These are phyloP conservation scores for Melanerpes aurifrons DNA, from an alignment of 2,113 vertebrate genomes.

Conservation along the genomic window DNA sequence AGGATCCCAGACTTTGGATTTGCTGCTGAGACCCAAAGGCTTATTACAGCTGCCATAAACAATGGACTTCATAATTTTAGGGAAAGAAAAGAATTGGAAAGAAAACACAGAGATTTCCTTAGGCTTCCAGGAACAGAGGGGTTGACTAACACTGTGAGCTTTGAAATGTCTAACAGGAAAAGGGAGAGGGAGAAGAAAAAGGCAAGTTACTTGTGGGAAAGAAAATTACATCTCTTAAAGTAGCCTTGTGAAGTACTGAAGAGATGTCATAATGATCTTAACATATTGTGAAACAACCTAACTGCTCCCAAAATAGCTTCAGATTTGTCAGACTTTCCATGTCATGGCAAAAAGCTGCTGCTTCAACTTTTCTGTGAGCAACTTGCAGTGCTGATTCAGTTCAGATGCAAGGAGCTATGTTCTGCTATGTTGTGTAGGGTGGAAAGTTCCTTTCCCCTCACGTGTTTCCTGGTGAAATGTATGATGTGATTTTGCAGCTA, in stretches of 20 bases:
- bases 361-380: background rate
- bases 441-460: background rate
- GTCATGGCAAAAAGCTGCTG: background rate
- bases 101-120: background rate
- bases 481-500: background rate
- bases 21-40: background rate
- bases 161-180: background rate
- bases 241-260: background rate
- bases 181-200: rapidly evolving
- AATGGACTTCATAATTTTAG: background rate
- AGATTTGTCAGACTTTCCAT: background rate
- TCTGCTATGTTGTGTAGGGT: background rate
- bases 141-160: background rate
- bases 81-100: background rate
- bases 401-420: background rate
- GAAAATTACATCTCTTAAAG: background rate
- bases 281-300: background rate
- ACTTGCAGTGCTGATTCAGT: background rate
- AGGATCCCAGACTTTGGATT: background rate
- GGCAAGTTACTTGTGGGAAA: background rate
- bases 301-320: background rate
- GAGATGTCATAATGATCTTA: background rate
- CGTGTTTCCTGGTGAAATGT: background rate
- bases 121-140: rapidly evolving
- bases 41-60: background rate